A percentile compares a stretch with the other conserved stretches of the same genome.
Conservation (phyloP, 2,797 vertebrate genomes). For the Lithobates pipiens region DNA sequence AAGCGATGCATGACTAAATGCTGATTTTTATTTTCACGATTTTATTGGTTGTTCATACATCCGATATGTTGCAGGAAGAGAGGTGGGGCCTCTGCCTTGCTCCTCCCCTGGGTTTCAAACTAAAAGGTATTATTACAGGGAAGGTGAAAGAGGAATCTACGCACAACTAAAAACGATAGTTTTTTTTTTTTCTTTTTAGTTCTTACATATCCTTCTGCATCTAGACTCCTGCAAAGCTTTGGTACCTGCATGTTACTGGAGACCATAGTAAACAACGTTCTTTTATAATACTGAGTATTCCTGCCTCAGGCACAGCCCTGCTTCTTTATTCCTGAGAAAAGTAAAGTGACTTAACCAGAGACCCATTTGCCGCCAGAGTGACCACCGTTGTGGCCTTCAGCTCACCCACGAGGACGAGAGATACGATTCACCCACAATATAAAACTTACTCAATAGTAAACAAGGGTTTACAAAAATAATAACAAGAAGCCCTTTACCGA, state of each 20-base stretch:
- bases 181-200: not conserved
- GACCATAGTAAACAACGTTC: not conserved
- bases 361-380: not conserved
- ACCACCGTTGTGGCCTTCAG: not conserved
- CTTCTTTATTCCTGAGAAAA: constrained; percentile 52
- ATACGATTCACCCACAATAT: not conserved
- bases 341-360: constrained; percentile 28
- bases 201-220: not conserved
- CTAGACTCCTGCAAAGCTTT: constrained; percentile 19
- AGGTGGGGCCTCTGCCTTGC: constrained; percentile 32
- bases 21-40: not conserved
- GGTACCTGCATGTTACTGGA: constrained; percentile 14
- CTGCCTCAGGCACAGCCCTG: constrained; percentile 29
- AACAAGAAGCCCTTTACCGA: not conserved
- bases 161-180: not conserved
- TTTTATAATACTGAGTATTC: constrained; percentile 44
- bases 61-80: constrained; percentile 58
- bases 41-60: constrained; percentile 59
- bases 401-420: not conserved
- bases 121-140: constrained; percentile 30
- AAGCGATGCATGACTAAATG: not conserved
- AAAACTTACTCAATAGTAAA: constrained; percentile 4
- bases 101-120: constrained; percentile 38
- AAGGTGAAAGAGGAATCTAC: not conserved
- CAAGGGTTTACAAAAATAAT: constrained; percentile 9